Base-by-base conservation (phyloP, 2,113 vertebrate species). In the Hemichromis elongatus region DNA sequence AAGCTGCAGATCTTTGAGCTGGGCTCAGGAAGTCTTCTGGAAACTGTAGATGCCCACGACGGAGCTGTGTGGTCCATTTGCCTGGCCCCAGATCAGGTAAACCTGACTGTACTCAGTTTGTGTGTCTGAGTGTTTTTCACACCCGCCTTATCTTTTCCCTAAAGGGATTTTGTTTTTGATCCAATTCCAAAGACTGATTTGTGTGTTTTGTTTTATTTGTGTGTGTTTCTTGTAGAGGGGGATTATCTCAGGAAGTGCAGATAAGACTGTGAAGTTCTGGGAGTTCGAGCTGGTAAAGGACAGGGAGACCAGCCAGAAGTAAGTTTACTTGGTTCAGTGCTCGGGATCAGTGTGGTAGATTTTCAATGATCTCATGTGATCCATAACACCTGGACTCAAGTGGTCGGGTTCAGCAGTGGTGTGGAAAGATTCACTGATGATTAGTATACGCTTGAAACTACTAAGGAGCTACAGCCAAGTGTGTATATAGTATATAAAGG, bases 241-340 rank as follows among this genome's bases (percentile, higher is more conserved):
- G 54, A 97, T 99, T 91, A 95, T 98, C 87, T 97, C 98, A 6
- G 98, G 99, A 70, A 96, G 98, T 78, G 98, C 98, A 54, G 98
- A 99, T 95, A 99, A 99, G 93, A 95, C 95, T 0, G 98, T 98
- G 89, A 99, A 98, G 88, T 99, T 99, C 94, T 99, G 98, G 99
- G 98, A 99, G 57, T 99, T 99, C 95, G 98, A 99, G 88, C 95
- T 99, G 85, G 96, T 99, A 75, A 99, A 97, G 86, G 97, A 98
- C 84, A 79, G 96, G 66, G 94, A 79, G 16, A 96, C 92, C 1
- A 57, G 81, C n/a, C 97, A 97, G 61, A 99, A 98, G 98, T 99
- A 82, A 91, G 96, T 86, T 28, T 35, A 2, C 7, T 4, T n/a
- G 4, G 4, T 3, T 66, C 24, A n/a, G 4, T 37, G 5, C 56